Percentiles rank a stretch among this genome's conserved stretches.
These are phyloP conservation scores for Phalloptychus januarius DNA, from an alignment of 2,797 vertebrate genomes.

Conservation along the genomic window DNA sequence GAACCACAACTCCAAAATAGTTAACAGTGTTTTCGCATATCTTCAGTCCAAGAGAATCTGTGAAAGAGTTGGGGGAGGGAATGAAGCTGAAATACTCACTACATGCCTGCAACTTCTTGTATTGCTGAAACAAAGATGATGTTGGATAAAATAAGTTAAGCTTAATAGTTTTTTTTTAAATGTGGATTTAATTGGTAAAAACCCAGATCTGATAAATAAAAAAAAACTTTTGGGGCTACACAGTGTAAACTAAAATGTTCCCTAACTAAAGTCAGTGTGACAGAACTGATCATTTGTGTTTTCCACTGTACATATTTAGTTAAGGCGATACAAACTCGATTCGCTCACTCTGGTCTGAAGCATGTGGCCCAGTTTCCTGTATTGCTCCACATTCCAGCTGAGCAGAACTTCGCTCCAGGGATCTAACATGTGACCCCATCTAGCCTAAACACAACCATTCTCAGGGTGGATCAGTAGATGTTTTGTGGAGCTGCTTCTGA, in stretches of 20 bases:
- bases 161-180: background rate
- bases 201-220: background rate
- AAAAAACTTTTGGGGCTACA: background rate
- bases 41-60: background rate
- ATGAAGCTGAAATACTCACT: background rate
- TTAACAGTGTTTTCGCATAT: background rate
- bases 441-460: conserved; percentile 44
- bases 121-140: background rate
- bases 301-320: conserved; percentile 4
- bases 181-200: background rate
- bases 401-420: conserved; percentile 54
- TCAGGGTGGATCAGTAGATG: conserved; percentile 40
- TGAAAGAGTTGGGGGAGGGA: background rate
- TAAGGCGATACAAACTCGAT: conserved; percentile 35
- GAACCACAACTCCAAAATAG: background rate
- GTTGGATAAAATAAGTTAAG: background rate
- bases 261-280: background rate
- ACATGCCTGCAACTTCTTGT: background rate
- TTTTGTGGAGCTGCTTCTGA: conserved; percentile 29
- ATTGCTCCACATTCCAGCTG: conserved; percentile 65
- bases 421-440: conserved; percentile 64
- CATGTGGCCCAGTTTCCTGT: conserved; percentile 68
- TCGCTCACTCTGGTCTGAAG: conserved; percentile 50
- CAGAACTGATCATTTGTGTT: conserved; percentile 13
- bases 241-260: background rate